Percentiles rank a stretch among this genome's conserved stretches.
These are phyloP conservation scores for Microcebus ravelobensis DNA, from an alignment of 2,113 vertebrate species.

Conservation along the genomic window DNA sequence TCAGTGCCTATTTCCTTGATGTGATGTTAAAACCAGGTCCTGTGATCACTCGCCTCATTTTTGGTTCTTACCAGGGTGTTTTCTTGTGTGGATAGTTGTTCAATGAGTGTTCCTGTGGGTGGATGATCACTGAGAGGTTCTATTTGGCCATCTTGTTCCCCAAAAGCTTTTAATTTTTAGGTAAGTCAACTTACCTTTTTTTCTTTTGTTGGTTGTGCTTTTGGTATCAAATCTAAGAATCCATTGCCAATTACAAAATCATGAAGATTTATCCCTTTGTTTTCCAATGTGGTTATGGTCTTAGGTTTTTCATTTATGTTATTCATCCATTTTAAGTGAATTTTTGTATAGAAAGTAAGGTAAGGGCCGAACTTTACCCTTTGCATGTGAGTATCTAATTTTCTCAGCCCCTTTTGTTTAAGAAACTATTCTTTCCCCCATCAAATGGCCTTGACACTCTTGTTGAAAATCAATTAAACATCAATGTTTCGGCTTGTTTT, in stretches of 20 bases:
- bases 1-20: no score
- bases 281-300: neutral
- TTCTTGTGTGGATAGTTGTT: no score
- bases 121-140: no score
- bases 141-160: no score
- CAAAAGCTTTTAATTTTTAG: neutral
- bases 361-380: neutral
- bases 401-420: neutral
- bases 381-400: neutral
- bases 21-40: no score
- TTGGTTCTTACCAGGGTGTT: no score
- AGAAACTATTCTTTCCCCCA: neutral
- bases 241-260: neutral
- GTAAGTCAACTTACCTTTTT: neutral
- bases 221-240: neutral
- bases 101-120: no score
- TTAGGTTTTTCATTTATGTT: neutral
- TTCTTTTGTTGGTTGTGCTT: neutral
- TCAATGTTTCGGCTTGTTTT: neutral
- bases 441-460: neutral
- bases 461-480: neutral
- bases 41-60: no score
- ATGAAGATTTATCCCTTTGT: neutral
- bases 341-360: neutral
- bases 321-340: neutral